Base-by-base conservation (phyloP, 1,140 invertebrate species). In the Brachionus manjavacas region DNA sequence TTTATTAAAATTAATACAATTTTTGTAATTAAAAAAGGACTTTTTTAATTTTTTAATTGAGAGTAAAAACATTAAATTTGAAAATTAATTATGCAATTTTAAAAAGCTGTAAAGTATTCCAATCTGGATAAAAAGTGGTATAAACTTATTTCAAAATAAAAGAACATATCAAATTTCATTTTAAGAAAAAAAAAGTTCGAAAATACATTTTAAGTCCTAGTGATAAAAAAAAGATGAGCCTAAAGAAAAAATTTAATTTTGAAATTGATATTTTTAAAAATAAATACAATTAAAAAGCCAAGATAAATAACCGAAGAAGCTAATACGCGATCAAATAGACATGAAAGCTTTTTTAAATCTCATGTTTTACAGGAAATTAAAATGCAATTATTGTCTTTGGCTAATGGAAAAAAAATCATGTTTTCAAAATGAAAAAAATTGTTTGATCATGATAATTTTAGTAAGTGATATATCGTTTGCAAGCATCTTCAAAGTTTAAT, bases 351-450 rank as follows among this genome's bases (percentile, higher is more conserved):
- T 72, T 72, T 72, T 41, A 41, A 39, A 20, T 35, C 39, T 72
- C 16, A 72, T 41, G 16, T n/a, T 72, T 72, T 72, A 41, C 68
- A 72, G 68, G 68, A 72, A 72, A 72, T 72, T 72, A 72, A 72
- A 72, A 41, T 72, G 68, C 39, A 72, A 72, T 72, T 72, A 72
- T 72, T 39, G 28, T 20, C 14, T 41, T 20, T 41, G n/a, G 35
- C 52, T 72, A 72, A 72, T 41, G 35, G 16, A 72, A 72, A 72
- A 41, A 20, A 72, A 39, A 41, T 72, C 35, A 39, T 72, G 68
- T 39, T 72, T 31, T 31, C 16, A 39, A 31, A 68, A 41, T 72
- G 16, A 72, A 72, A 72, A 16, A 72, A 72, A 41, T 39, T 41
- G 16, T 72, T 68, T 68, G 25, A 31, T 68, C 31, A 31, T 39